Percentiles rank a stretch among this genome's conserved stretches.
phyloP scores from a whole-genome alignment of 2,888 invertebrate species.

The Spicauda simplicius region DNA sequence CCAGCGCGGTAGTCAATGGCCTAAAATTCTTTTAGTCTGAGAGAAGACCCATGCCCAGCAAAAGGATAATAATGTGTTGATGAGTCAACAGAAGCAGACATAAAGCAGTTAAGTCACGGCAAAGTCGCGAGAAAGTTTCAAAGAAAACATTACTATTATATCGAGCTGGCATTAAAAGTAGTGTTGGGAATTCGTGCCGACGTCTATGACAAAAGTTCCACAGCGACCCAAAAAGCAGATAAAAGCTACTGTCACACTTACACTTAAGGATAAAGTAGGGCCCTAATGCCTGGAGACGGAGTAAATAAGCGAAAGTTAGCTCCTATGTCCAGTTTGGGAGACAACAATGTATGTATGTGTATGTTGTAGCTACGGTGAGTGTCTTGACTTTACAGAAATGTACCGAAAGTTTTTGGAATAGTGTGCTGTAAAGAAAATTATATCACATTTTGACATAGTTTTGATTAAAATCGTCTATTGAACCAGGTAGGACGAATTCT shows the following conservation, averaged over 20 bases:
- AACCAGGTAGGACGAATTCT: too few relatives aligned
- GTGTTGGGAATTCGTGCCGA: conserved; percentile 5
- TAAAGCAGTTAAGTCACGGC: neutral
- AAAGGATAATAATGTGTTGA: too few relatives aligned
- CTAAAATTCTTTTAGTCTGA: too few relatives aligned
- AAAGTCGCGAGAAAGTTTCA: neutral
- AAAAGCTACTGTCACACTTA: conserved; percentile 11
- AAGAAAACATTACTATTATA: conserved; percentile 12
- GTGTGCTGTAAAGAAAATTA: too few relatives aligned
- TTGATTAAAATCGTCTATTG: too few relatives aligned
- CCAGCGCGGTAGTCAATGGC: too few relatives aligned
- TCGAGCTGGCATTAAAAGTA: conserved; percentile 14
- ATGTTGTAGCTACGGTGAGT: neutral
- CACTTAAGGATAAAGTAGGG: conserved; percentile 32
- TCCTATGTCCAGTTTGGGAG: conserved; percentile 24
- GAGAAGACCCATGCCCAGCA: too few relatives aligned
- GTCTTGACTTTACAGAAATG: neutral
- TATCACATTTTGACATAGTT: too few relatives aligned
- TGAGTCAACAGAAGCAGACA: neutral
- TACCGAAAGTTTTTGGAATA: neutral
- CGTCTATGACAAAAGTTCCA: conserved; percentile 8
- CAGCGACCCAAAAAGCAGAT: conserved; percentile 19
- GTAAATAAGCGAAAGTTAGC: conserved; percentile 32
- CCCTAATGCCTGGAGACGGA: conserved; percentile 18
- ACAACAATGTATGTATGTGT: conserved; percentile 6